These are phyloP conservation scores for Drosophila formosana DNA, from an alignment of 2,888 invertebrate species.

Conservation along the genomic window DNA sequence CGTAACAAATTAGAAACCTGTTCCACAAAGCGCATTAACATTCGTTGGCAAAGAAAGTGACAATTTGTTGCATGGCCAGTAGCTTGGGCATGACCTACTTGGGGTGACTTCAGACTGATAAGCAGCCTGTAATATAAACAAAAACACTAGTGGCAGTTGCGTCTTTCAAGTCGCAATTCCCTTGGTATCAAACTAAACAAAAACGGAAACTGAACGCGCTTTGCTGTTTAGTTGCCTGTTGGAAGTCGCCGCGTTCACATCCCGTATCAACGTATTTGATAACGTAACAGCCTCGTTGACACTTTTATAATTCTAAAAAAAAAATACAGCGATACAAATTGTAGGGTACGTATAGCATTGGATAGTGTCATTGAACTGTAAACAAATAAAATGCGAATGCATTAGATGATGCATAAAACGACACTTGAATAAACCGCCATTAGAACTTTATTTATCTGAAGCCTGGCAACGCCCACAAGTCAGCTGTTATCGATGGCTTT, in stretches of 20 bases:
- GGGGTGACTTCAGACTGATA: slow-evolving; percentile 38
- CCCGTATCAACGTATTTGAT: slow-evolving; percentile 40
- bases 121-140: slow-evolving; percentile 46
- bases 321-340: slow-evolving; percentile 12
- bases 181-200: slow-evolving; percentile 60
- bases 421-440: slow-evolving; percentile 45
- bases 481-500: slow-evolving; percentile 53
- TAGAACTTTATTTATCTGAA: slow-evolving; percentile 8
- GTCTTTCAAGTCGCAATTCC: slow-evolving; percentile 30
- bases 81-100: slow-evolving; percentile 54
- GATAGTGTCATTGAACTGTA: slow-evolving; percentile 19
- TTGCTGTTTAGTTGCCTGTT: slow-evolving; percentile 56
- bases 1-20: slow-evolving; percentile 38
- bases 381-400: not conserved
- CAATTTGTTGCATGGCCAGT: slow-evolving; percentile 10
- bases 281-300: slow-evolving; percentile 25
- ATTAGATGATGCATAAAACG: not conserved
- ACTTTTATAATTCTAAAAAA: slow-evolving; percentile 1
- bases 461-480: slow-evolving; percentile 56
- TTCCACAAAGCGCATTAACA: slow-evolving; percentile 26
- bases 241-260: slow-evolving; percentile 58
- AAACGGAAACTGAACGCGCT: slow-evolving; percentile 64
- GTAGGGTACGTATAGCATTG: slow-evolving; percentile 42
- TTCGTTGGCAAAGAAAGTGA: slow-evolving; percentile 24
- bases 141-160: slow-evolving; percentile 35